Percentiles rank a stretch among this genome's conserved stretches.
Conservation (phyloP, 2,113 vertebrate genomes). For the Lycaon pictus region DNA sequence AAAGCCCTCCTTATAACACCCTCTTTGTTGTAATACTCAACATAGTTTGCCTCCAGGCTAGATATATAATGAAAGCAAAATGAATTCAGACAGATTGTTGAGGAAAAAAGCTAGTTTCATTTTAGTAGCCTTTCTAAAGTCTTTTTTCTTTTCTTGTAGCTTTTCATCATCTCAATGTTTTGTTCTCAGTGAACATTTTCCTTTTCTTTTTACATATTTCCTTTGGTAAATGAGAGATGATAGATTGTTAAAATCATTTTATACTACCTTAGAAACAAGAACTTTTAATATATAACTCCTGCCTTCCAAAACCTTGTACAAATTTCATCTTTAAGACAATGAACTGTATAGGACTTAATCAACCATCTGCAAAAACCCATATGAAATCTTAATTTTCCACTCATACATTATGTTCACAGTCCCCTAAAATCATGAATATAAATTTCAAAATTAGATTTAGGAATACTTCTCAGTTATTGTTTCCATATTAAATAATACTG, state of each 20-base stretch:
- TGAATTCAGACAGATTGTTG: constrained; percentile 83
- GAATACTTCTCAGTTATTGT: constrained; percentile 67
- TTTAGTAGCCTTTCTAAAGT: constrained; percentile 70
- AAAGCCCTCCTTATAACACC: constrained; percentile 84
- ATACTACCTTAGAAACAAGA: constrained; percentile 71
- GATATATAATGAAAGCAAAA: constrained; percentile 87
- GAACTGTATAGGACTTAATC: constrained; percentile 62
- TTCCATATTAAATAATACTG: constrained; percentile 66
- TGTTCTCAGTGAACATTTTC: constrained; percentile 67
- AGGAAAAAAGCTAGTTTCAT: constrained; percentile 80
- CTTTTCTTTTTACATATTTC: constrained; percentile 82
- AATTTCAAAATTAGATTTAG: constrained; percentile 75
- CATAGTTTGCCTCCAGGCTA: constrained; percentile 84
- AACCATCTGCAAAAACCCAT: constrained; percentile 55
- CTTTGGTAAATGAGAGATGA: constrained; percentile 80
- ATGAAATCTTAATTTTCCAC: constrained; percentile 75
- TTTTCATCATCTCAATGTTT: constrained; percentile 81
- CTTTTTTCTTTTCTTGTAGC: constrained; percentile 74
- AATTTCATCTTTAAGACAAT: constrained; percentile 53
- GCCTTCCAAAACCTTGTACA: constrained; percentile 40
- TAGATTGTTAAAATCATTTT: constrained; percentile 77
- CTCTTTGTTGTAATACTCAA: constrained; percentile 86
- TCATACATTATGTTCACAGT: constrained; percentile 42
- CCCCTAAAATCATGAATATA: constrained; percentile 54
- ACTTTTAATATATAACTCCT: constrained; percentile 50